Evolutionary conservation across 2,113 vertebrate genomes (phyloP), one percentile per base, ranked within the genome.

Genomic region (Bungarus multicinctus): DNA sequence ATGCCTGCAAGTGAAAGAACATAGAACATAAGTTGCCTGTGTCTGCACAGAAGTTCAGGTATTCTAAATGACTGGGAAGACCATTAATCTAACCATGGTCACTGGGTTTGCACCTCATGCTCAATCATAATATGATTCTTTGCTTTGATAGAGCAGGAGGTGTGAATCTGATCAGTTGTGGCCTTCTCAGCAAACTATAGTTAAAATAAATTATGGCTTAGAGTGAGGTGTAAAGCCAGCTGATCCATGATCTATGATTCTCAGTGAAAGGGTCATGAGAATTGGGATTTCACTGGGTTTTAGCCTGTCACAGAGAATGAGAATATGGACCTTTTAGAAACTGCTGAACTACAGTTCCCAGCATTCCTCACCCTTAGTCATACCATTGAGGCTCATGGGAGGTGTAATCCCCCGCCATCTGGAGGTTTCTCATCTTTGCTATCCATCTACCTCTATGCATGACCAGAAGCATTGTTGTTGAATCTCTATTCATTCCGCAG

Each of bases 401-500:
- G 74, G 43, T 43, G 34, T 81, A 3, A 22, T 43, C 74, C 74
- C 34, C 74, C 7, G 9, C 34, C 18, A 39, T 81, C 34, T 81
- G 74, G 34, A 81, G 7, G 9, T 39, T 43, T 43, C 74, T 22
- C 74, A 43, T 91, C 95, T 58, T 86, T 85, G 6, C 23, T 47
- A 85, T 92, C 89, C 91, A 47, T 88, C 91, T 95, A 95, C 50
- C 95, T 96, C 93, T 22, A 90, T 96, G 95, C 96, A 95, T 96
- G 96, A 92, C 95, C 96, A 96, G 94, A 95, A 96, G 94, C 94
- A 94, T 97, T 96, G 96, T 88, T 94, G 95, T 96, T 96, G 97
- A 96, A 97, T 97, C 93, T 81, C 95, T 97, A 97, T 97, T 97
- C 98, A 10, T 88, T 14, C 97, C 97, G 96, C 96, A 97, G 97